phyloP scores from a whole-genome alignment of 2,113 vertebrate species.

The Apus apus region DNA sequence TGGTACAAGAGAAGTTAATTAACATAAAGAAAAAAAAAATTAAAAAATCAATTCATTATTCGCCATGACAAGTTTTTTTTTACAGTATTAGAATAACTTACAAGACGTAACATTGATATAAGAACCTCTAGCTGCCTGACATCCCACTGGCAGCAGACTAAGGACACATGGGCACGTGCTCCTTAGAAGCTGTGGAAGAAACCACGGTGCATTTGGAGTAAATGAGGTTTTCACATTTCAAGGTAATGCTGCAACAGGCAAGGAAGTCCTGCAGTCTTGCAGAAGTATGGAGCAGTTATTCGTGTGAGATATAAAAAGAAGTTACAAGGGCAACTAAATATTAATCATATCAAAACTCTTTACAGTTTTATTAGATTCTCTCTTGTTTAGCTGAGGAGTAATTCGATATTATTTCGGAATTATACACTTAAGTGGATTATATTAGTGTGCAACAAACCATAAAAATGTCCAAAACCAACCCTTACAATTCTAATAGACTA shows the following conservation, averaged over 20 bases:
- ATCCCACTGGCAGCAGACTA: neutral
- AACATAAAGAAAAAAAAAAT: neutral
- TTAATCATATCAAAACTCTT: neutral
- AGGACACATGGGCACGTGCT: neutral
- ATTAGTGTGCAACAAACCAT: neutral
- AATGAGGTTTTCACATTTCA: neutral
- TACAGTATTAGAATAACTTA: neutral
- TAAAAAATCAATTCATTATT: neutral
- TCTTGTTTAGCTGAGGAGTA: neutral
- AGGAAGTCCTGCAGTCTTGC: neutral
- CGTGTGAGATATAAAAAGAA: neutral
- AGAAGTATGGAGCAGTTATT: neutral
- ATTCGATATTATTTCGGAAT: slow-evolving; percentile 9
- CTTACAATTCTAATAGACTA: neutral
- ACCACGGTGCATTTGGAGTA: neutral
- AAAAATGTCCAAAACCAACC: neutral
- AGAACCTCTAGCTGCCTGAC: neutral
- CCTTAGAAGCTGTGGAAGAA: neutral
- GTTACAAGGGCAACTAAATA: neutral
- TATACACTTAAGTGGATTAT: neutral
- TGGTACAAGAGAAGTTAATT: neutral
- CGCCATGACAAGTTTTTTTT: neutral
- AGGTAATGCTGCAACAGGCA: neutral
- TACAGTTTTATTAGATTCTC: neutral
- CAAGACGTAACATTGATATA: neutral